Percentiles rank a stretch among this genome's conserved stretches.
phyloP scores from a whole-genome alignment of 1,140 invertebrate genomes.

The Pseudachorutes palmiensis region DNA sequence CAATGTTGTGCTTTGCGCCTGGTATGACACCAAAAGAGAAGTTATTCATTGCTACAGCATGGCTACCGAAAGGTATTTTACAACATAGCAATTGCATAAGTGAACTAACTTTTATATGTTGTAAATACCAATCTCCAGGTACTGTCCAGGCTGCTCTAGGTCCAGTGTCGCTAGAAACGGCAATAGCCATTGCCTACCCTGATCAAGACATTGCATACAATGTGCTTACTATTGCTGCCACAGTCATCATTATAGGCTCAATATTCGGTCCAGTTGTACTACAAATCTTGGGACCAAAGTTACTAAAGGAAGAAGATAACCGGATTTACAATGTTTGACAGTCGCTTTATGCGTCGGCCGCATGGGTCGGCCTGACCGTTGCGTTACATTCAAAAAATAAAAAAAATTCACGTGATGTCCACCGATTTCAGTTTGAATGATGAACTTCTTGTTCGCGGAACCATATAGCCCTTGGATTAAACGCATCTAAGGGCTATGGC shows the following conservation, averaged over 20 bases:
- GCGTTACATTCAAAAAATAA: too few relatives aligned
- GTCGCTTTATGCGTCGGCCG: too few relatives aligned
- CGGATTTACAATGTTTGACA: too few relatives aligned
- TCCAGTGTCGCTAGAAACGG: conserved; percentile 29
- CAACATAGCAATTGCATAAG: background rate
- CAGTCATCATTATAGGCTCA: background rate
- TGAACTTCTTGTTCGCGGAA: too few relatives aligned
- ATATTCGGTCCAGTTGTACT: background rate
- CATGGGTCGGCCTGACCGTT: too few relatives aligned
- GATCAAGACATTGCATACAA: background rate
- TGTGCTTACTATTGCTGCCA: background rate
- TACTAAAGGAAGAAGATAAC: background rate
- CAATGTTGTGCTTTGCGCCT: background rate
- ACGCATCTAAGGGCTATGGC: too few relatives aligned
- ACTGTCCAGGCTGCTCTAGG: conserved; percentile 36
- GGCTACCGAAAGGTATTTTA: conserved; percentile 30
- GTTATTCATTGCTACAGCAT: conserved; percentile 26
- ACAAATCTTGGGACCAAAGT: background rate
- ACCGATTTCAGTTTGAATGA: too few relatives aligned
- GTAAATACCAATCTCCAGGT: background rate
- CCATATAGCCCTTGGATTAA: too few relatives aligned
- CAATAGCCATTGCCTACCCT: background rate
- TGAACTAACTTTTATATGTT: background rate
- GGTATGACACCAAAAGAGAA: conserved; percentile 22
- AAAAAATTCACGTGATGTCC: too few relatives aligned